Base-by-base conservation (phyloP, 2,113 vertebrate genomes). In the Motacilla tschutschensis region DNA sequence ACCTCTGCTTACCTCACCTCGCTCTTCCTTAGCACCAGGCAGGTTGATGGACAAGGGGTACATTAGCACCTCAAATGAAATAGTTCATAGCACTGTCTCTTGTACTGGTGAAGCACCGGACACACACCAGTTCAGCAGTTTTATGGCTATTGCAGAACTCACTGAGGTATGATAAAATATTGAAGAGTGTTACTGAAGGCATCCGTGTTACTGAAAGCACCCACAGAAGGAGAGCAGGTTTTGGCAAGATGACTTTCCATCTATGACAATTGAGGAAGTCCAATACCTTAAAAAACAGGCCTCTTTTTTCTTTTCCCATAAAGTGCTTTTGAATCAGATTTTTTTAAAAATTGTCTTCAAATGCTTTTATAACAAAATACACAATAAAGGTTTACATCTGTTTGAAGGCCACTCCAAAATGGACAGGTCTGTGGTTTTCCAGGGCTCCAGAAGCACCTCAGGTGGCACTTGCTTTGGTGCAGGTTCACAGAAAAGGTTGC, bases 81-180 rank as follows among this genome's bases (percentile, higher is more conserved):
- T 66, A 86, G 84, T 89, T 95, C 76, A 86, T 46, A 79, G 88
- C 73, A 81, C 79, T 88, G 79, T 97, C 96, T 96, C 97, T 97
- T 97, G 96, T 92, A 96, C 96, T 92, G 95, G 94, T 93, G 94
- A 96, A 98, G 97, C 97, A 98, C 97, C 94, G 44, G 85, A 91
- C 72, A 93, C 92, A 91, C 89, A 80, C 94, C 55, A 86, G 87
- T 85, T 82, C 91, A 94, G 93, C 67, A 95, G 79, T 85, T 95
- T 95, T 93, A 98, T 97, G 97, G 97, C 97, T 98, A 96, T 91
- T 85, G 96, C 94, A 94, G 90, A 96, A 96, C 92, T 96, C 92
- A 95, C 89, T 98, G 98, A 98, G 98, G 98, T 98, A 98, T 96
- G 97, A 91, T 92, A 93, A 89, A 82, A 83, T 62, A 88, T 19